Conservation (phyloP, 2,888 invertebrate species). For the Xanthorhoe spadicearia region DNA sequence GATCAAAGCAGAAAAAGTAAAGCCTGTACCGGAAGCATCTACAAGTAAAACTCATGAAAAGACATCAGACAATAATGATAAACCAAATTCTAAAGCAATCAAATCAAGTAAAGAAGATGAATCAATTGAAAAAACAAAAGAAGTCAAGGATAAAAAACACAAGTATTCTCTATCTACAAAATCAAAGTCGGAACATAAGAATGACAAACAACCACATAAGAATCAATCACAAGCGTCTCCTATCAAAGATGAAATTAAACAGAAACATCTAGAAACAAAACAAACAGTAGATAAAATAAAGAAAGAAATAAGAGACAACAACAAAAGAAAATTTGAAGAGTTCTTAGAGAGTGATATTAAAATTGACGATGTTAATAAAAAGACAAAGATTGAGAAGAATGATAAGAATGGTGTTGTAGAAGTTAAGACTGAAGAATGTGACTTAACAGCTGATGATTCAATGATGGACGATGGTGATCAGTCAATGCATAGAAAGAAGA, state of each 20-base stretch:
- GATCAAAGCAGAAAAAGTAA: background rate
- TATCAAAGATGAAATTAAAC: conserved; percentile 9
- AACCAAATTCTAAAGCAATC: conserved; percentile 21
- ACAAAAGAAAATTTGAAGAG: conserved; percentile 62
- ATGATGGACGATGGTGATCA: conserved; percentile 40
- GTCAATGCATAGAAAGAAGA: conserved; percentile 47
- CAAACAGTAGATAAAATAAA: conserved; percentile 41
- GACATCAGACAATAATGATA: background rate
- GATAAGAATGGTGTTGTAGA: conserved; percentile 31
- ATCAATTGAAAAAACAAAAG: conserved; percentile 22
- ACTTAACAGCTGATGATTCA: conserved; percentile 38
- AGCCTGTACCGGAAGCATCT: conserved; percentile 22
- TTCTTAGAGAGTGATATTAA: conserved; percentile 55
- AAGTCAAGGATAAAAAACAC: conserved; percentile 16
- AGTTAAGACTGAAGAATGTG: conserved; percentile 25
- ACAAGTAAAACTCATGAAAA: conserved; percentile 7
- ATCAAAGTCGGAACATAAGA: conserved; percentile 13
- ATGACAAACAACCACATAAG: conserved; percentile 6
- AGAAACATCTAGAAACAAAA: conserved; percentile 24
- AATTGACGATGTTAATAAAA: conserved; percentile 40
- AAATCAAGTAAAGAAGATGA: conserved; percentile 11
- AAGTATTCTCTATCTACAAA: conserved; percentile 25
- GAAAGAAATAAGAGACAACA: conserved; percentile 51
- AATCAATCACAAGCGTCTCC: conserved; percentile 4
- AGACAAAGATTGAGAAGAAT: conserved; percentile 42